A percentile compares a stretch with the other conserved stretches of the same genome.
Evolutionary conservation across 30 jellyfish, hydroid and myxozoan genomes (phyloP).

Genomic region (Rhopilema esculentum): DNA sequence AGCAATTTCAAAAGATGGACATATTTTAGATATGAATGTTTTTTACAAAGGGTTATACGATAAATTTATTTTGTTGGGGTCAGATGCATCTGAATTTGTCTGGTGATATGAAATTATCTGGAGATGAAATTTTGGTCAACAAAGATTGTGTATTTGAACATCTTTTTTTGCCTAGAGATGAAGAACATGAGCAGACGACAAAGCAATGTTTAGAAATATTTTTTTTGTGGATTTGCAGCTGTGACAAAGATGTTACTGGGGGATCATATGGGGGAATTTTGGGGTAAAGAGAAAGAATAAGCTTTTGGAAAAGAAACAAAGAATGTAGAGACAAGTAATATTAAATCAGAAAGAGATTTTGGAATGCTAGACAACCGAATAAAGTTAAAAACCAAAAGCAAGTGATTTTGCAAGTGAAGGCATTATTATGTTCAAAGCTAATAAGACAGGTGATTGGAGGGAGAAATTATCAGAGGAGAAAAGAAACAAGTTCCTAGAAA

Average conservation of each 20-base stretch:
- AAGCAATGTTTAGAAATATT: conserved; percentile 39
- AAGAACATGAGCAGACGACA: conserved; percentile 16
- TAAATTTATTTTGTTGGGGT: conserved; percentile 13
- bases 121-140: conserved; percentile 1
- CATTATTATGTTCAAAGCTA: conserved; percentile 25
- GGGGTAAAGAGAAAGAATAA: conserved; percentile 10
- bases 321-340: conserved; percentile 49
- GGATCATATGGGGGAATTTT: conserved; percentile 44
- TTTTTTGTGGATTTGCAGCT: conserved; percentile 37
- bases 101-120: conserved; percentile 13
- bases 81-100: conserved; percentile 18
- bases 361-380: conserved; percentile 42
- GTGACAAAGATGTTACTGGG: conserved; percentile 44
- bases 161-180: conserved; percentile 4
- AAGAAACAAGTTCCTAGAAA: neutral
- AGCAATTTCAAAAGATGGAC: too few species aligned
- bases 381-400: conserved; percentile 29
- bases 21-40: too few species aligned
- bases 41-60: conserved; percentile 4
- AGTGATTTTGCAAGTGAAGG: conserved; percentile 40
- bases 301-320: conserved; percentile 21
- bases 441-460: conserved; percentile 42
- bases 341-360: conserved; percentile 30
- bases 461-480: neutral
- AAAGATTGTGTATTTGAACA: conserved; percentile 9